phyloP scores from a whole-genome alignment of 2,888 invertebrate species.

The Hesperia comma region DNA sequence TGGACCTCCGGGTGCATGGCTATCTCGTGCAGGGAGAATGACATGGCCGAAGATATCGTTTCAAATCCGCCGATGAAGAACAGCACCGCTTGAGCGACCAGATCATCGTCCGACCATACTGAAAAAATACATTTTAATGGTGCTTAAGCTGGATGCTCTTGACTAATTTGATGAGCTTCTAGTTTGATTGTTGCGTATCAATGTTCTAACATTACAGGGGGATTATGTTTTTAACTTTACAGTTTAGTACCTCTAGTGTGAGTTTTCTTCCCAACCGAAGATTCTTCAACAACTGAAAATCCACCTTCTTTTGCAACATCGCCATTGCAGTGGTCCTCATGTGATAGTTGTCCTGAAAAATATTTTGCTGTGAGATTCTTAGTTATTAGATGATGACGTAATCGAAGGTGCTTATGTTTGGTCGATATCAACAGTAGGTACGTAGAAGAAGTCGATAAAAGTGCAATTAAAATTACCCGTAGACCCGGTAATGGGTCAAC shows the following conservation, averaged over 20 bases:
- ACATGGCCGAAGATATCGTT: constrained; percentile 60
- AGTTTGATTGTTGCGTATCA: no score
- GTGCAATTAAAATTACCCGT: no score
- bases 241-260: constrained; percentile 21
- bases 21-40: constrained; percentile 78
- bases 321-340: constrained; percentile 51
- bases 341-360: constrained; percentile 53
- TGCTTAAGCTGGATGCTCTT: no score
- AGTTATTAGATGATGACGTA: no score
- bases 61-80: constrained; percentile 81
- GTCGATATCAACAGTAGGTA: no score
- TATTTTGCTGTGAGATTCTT: no score
- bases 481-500: no score
- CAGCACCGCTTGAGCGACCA: constrained; percentile 65
- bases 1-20: constrained; percentile 81
- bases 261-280: constrained; percentile 40
- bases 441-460: no score
- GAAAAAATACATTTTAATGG: constrained; percentile 33
- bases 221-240: background rate
- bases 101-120: constrained; percentile 58
- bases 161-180: no score
- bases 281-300: constrained; percentile 73
- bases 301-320: constrained; percentile 56
- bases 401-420: no score
- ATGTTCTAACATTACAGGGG: no score